A percentile compares a stretch with the other conserved stretches of the same genome.
These are phyloP conservation scores for Oconnorella tubifera DNA, from an alignment of 2,888 invertebrate genomes.

Conservation along the genomic window DNA sequence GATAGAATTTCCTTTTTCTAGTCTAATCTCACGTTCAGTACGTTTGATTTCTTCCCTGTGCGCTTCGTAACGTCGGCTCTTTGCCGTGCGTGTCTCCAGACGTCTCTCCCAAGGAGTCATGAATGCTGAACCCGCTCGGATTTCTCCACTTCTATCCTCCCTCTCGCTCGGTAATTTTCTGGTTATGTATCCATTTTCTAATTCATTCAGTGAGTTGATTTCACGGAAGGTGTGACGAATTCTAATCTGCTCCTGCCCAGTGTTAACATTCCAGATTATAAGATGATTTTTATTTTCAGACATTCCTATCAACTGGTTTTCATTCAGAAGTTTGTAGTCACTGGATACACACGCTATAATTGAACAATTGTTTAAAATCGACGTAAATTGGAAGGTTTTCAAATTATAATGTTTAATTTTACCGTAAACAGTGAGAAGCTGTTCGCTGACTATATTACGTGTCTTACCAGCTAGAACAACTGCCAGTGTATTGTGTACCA, in stretches of 20 bases:
- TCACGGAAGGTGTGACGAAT: constrained; percentile 43
- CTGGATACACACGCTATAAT: constrained; percentile 48
- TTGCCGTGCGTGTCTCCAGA: constrained; percentile 42
- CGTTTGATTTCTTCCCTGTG: constrained; percentile 42
- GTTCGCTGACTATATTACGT: constrained; percentile 41
- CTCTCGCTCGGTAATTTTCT: not conserved
- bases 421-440: constrained; percentile 46
- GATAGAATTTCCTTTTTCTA: constrained; percentile 49
- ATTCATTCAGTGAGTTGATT: not conserved
- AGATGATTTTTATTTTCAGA: constrained; percentile 50
- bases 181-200: not conserved
- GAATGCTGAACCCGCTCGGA: constrained; percentile 37
- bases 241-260: constrained; percentile 44
- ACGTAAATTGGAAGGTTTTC: constrained; percentile 43
- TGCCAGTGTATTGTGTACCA: constrained; percentile 45
- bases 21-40: constrained; percentile 40
- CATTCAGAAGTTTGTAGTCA: constrained; percentile 49
- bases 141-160: constrained; percentile 1
- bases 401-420: constrained; percentile 48
- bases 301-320: constrained; percentile 46
- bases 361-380: constrained; percentile 44
- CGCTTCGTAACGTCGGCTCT: constrained; percentile 38
- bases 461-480: constrained; percentile 49
- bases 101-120: constrained; percentile 52
- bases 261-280: constrained; percentile 48